phyloP scores from a whole-genome alignment of 1,140 invertebrate species.

The Matsumurasca onukii region DNA sequence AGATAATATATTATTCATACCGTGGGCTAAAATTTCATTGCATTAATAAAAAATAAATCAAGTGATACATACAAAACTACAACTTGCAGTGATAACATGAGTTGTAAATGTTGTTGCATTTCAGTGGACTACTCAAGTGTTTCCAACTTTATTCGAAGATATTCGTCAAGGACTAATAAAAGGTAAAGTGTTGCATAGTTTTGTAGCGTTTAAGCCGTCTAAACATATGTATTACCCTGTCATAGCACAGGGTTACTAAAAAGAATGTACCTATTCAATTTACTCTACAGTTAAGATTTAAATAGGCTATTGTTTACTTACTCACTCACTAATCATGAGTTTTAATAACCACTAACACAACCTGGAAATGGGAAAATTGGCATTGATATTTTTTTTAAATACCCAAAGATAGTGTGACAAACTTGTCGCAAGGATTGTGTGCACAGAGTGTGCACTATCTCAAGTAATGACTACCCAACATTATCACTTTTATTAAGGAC shows the following conservation, averaged over 20 bases:
- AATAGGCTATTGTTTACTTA: background rate
- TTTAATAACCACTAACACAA: background rate
- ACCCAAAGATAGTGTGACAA: background rate
- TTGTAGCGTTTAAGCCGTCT: background rate
- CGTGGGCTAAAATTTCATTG: no score
- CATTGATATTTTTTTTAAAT: background rate
- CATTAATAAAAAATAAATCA: no score
- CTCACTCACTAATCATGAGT: background rate
- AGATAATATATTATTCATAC: no score
- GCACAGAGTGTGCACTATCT: background rate
- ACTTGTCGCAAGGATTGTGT: background rate
- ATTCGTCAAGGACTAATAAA: constrained; percentile 27
- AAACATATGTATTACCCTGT: background rate
- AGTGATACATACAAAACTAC: no score
- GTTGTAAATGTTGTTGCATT: constrained; percentile 12
- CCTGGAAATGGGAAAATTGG: background rate
- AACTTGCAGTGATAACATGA: background rate
- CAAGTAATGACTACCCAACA: background rate
- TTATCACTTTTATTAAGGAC: background rate
- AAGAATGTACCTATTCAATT: background rate
- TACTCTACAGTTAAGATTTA: background rate
- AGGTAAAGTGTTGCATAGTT: constrained; percentile 18
- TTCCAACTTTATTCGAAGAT: constrained; percentile 24
- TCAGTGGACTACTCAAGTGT: background rate
- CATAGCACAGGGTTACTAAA: background rate